Conservation (phyloP, 2,113 vertebrate genomes). For the Erythrolamprus reginae region DNA sequence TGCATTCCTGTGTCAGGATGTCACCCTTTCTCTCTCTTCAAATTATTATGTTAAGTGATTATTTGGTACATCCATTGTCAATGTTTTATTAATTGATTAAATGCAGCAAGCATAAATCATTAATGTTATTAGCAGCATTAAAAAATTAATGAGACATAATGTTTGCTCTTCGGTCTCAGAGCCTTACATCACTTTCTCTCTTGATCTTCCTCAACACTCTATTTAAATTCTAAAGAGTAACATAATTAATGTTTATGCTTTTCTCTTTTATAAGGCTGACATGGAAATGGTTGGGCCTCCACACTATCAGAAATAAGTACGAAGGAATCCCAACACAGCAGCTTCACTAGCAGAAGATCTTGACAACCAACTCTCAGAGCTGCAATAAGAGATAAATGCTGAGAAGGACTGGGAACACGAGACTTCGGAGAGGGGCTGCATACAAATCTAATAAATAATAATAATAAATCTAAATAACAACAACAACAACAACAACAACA, state of each 20-base stretch:
- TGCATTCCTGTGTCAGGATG: neutral
- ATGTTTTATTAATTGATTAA: conserved; percentile 22
- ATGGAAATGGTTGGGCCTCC: neutral
- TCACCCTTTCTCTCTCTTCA: neutral
- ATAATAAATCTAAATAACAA: too few species aligned
- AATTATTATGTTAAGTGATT: neutral
- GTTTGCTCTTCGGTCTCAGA: conserved; percentile 9
- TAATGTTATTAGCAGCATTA: conserved; percentile 14
- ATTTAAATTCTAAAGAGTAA: neutral
- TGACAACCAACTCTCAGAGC: too few species aligned
- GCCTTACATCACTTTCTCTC: neutral
- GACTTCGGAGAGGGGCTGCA: too few species aligned
- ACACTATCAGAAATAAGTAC: neutral
- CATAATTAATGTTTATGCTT: neutral
- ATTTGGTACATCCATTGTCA: neutral
- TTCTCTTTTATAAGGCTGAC: neutral
- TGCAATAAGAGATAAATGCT: too few species aligned
- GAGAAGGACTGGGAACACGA: too few species aligned
- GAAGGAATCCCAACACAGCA: too few species aligned
- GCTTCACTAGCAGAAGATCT: too few species aligned
- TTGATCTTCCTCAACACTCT: neutral
- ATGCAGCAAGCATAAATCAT: neutral
- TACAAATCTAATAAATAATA: too few species aligned
- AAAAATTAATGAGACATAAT: conserved; percentile 31
- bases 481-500: too few species aligned